Evolutionary conservation across 92 coral and sea anemone species (phyloP), one percentile per base, ranked within the genome.

Genomic region (Porites cylindrica): DNA sequence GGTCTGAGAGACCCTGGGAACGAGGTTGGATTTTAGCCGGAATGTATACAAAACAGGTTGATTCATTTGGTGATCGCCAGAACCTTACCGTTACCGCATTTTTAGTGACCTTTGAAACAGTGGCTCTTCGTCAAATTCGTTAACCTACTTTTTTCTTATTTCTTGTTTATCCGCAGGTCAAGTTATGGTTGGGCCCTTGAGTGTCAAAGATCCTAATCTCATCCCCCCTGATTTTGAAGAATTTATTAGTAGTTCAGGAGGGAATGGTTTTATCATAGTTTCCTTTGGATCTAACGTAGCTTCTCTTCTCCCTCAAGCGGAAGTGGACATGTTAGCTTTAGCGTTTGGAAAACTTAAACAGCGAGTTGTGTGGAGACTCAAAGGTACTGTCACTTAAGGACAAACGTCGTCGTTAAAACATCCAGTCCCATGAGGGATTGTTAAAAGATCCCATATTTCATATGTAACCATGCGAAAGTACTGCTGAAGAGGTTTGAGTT

Each of bases 291-390:
- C 66, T 1, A 14, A 62, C n/a, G 75, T n/a, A 24, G 66, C 66
- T 67, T 76, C 77, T 26, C 66, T 59, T 17, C 56, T 88, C 3
- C 88, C 91, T 26, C 88, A 89, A 75, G 76, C 72, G 24, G 92
- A 89, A 26, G 76, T 89, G 8, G 79, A 82, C 20, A 18, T 62
- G 19, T 18, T 62, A 18, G 66, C 66, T 62, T 14, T 19, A 62
- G 66, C 66, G 7, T 62, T 62, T 62, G 66, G 66, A 18, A 62
- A 62, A 19, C 20, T 62, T 16, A 62, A 62, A 62, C 23, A 62
- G 6, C n/a, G 8, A 62, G 66, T 62, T 13, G n/a, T 62, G 7
- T 62, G 66, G 66, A 62, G 20, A 18, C 66, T 62, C 17, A 62
- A 62, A 62, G 66, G 66, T 62, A 56, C 16, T 8, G 14, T 56